Base-by-base conservation (phyloP, 1,140 invertebrate species). In the Tetramorium parvispinum region DNA sequence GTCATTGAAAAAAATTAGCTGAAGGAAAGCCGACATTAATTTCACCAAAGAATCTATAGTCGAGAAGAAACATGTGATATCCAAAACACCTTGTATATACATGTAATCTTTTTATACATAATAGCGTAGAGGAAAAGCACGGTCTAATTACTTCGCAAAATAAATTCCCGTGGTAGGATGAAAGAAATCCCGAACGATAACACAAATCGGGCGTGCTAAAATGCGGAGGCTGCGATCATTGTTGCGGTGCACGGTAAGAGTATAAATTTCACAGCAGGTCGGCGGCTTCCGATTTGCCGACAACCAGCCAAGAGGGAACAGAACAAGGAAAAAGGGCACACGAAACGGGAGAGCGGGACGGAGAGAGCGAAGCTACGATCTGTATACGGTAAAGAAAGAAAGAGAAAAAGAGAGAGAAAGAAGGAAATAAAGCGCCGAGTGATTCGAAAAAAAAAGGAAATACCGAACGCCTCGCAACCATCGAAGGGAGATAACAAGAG, bases 201-300 rank as follows among this genome's bases (percentile, higher is more conserved):
- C 86, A 87, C 88, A 89, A 89, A 89, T 89, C 88, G 88, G 89
- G 66, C 86, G 89, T 91, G 86, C 55, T 87, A 88, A 91, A 91
- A 90, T 79, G 21, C 49, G 75, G 76, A 88, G 75, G 70, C 79
- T 57, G 57, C 59, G 86, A 85, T 91, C 89, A 90, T 91, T 91
- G 91, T 91, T 92, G 90, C 89, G 70, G 75, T 83, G 18, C 70
- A 70, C 85, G 87, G 81, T 88, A 93, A 91, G 88, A 91, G 92
- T 93, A 93, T 93, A 91, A 91, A 92, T 93, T 92, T 93, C 92
- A 90, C 90, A 92, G 93, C 92, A 87, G 88, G 87, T 90, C 75
- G 87, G 85, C 89, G 79, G 65, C 85, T 73, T 59, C 70, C 88
- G 82, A 82, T 86, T 77, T 59, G 51, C 65, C 81, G 70, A 73